Percentiles rank a stretch among this genome's conserved stretches.
These are phyloP conservation scores for Rhagonycha lutea DNA, from an alignment of 2,888 invertebrate genomes.

Conservation along the genomic window DNA sequence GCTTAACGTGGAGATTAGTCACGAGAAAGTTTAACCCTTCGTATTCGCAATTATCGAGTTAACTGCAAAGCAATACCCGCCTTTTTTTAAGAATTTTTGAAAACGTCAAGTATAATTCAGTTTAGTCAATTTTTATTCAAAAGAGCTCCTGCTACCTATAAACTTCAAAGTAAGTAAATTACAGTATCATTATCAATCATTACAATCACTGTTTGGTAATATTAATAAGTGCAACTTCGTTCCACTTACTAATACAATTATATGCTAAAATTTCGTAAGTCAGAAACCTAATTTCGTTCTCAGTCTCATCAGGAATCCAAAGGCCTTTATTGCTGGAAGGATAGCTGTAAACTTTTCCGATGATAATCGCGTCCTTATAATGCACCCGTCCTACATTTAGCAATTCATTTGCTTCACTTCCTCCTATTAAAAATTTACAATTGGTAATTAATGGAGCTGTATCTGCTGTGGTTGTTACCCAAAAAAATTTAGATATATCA, in stretches of 20 bases:
- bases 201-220: no score
- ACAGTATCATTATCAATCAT: no score
- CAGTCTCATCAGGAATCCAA: constrained; percentile 2
- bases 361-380: background rate
- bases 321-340: background rate
- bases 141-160: no score
- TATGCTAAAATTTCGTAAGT: constrained; percentile 2
- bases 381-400: constrained; percentile 4
- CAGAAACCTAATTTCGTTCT: background rate
- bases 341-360: constrained; percentile 8
- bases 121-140: no score
- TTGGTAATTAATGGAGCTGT: background rate
- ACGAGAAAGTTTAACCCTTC: no score
- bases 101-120: no score
- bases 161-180: no score
- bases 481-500: background rate
- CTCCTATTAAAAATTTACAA: background rate
- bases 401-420: background rate
- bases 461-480: background rate
- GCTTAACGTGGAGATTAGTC: no score
- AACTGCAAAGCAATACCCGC: no score
- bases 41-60: no score
- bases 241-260: background rate
- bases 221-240: no score
- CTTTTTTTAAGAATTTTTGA: no score